These are phyloP conservation scores for Metopolophium dirhodum DNA, from an alignment of 1,140 invertebrate genomes.

Conservation along the genomic window DNA sequence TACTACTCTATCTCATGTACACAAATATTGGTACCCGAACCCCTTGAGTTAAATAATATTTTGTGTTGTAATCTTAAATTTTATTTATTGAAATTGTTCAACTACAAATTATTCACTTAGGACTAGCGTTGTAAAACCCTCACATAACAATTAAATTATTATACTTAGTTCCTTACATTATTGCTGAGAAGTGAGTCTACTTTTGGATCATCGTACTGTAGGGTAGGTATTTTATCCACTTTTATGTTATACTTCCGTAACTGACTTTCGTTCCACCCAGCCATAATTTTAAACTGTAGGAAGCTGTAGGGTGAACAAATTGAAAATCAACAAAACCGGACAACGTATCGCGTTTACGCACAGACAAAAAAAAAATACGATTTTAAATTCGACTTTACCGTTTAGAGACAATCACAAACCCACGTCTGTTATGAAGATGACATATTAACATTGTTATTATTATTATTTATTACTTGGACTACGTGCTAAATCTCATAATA, in stretches of 20 bases:
- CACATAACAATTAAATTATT: too few species aligned
- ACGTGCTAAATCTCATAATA: conserved; percentile 3
- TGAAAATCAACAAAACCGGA: neutral
- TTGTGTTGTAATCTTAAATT: neutral
- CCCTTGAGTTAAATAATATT: neutral
- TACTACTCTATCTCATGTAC: too few species aligned
- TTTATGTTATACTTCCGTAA: conserved; percentile 57
- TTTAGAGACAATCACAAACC: neutral
- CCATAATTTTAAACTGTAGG: neutral
- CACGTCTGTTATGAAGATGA: neutral
- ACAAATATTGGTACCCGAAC: too few species aligned
- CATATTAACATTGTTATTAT: neutral
- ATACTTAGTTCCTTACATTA: conserved; percentile 47
- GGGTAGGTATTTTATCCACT: conserved; percentile 56
- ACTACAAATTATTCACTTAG: neutral
- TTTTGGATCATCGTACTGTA: conserved; percentile 55
- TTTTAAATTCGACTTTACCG: neutral
- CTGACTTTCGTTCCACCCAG: conserved; percentile 40
- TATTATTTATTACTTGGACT: neutral
- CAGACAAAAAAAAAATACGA: neutral
- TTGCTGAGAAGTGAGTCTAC: conserved; percentile 44
- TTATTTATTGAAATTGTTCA: too few species aligned
- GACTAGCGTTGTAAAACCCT: neutral
- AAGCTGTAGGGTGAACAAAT: neutral
- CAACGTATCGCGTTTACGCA: neutral